Evolutionary conservation across 2,888 invertebrate species (phyloP), one percentile per base, ranked within the genome.

Genomic region (Oxytorus armatus): DNA sequence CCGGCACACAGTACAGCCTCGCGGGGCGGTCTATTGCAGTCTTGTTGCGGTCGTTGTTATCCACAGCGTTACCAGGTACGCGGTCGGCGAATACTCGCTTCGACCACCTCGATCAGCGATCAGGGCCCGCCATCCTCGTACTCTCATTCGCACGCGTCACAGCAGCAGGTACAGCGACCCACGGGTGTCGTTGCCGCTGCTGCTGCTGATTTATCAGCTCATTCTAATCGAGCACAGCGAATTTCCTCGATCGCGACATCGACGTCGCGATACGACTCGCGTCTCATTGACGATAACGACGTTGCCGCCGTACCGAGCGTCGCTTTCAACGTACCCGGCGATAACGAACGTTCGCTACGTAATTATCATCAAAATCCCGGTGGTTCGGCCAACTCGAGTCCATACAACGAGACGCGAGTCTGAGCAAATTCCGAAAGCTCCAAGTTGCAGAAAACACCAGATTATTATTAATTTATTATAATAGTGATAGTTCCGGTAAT

Each of bases 41-140:
- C 97, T 66, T 97, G 97, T 92, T 97, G 97, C 91, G 94, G 94
- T 68, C 94, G 96, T 85, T 97, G 97, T 92, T 96, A 96, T 91
- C 96, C 97, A 47, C 96, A 97, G 92, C 95, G 97, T 92, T 97
- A 97, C 93, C 97, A 96, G 96, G 96, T 96, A 93, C 92, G 92
- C 89, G 91, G 91, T 90, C 92, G 89, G 86, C 90, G 89, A 85
- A 91, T 91, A 82, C 91, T 92, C 87, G 88, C 89, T 83, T 85
- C 85, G 74, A 91, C 90, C 87, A 91, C 88, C 85, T 91, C 91
- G 86, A 91, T 90, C 84, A 91, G 91, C 87, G 91, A 89, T 88
- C 90, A 92, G 88, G 88, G 86, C 74, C 86, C 87, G 78, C 88
- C 90, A 86, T 89, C 90, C 85, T 86, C 88, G 84, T 88, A 88